phyloP scores from a whole-genome alignment of 2,888 invertebrate genomes.

The Caenorhabditis wallacei region DNA sequence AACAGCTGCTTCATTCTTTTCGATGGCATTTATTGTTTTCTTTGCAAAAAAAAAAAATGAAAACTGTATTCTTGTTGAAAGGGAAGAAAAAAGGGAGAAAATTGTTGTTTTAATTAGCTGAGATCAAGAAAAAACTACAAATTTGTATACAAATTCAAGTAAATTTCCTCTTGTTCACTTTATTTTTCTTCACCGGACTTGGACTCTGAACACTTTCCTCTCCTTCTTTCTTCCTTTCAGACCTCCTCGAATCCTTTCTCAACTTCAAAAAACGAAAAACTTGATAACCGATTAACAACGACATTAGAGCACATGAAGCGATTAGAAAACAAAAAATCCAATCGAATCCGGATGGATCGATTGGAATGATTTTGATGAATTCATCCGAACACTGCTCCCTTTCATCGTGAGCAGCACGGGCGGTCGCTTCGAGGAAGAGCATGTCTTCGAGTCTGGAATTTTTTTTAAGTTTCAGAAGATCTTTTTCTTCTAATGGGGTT shows the following conservation, averaged over 20 bases:
- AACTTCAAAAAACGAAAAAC: neutral
- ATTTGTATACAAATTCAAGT: no score
- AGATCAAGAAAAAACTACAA: neutral
- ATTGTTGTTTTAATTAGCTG: no score
- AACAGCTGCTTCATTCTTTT: slow-evolving; percentile 12
- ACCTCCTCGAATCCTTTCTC: slow-evolving; percentile 5
- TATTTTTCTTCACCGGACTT: no score
- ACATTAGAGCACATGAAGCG: neutral
- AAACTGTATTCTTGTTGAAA: no score
- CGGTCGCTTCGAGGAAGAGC: slow-evolving; percentile 10
- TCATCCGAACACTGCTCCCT: neutral
- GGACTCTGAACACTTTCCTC: neutral
- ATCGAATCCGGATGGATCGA: neutral
- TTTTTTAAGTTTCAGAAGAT: neutral
- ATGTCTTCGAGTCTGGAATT: slow-evolving; percentile 13
- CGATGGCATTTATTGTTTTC: neutral
- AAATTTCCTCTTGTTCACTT: no score
- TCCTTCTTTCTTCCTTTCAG: slow-evolving; percentile 4
- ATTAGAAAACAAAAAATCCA: slow-evolving; percentile 16
- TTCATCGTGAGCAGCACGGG: neutral
- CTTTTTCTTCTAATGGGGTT: no score
- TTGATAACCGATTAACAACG: neutral
- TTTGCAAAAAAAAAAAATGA: no score
- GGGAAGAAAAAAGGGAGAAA: neutral
- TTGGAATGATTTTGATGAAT: slow-evolving; percentile 9